Percentiles rank a stretch among this genome's conserved stretches.
phyloP scores from a whole-genome alignment of 2,797 vertebrate genomes.

The Eulemur coronatus region DNA sequence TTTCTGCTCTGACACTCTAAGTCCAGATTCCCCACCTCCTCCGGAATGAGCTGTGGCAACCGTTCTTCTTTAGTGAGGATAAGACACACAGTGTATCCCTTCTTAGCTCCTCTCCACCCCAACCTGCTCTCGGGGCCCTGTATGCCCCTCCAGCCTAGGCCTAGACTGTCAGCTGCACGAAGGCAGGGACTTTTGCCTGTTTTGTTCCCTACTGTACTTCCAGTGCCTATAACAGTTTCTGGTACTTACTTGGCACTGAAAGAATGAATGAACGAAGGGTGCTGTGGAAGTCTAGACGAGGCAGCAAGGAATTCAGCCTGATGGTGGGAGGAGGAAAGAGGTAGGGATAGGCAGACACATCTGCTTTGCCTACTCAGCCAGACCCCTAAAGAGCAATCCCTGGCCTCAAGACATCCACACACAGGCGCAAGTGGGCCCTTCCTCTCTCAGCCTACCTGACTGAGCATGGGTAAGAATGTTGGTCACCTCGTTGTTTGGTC shows the following conservation, averaged over 20 bases:
- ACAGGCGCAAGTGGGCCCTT: not conserved
- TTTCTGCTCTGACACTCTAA: slow-evolving; percentile 13
- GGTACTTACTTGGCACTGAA: not conserved
- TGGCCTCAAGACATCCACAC: not conserved
- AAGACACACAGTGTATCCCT: not conserved
- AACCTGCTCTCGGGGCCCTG: not conserved
- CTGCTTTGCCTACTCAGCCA: not conserved
- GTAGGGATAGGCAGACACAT: not conserved
- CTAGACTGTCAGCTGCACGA: not conserved
- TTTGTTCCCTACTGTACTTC: not conserved
- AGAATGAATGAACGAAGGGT: not conserved
- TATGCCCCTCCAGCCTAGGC: not conserved
- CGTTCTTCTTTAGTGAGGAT: not conserved
- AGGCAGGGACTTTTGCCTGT: not conserved
- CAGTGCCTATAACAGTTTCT: not conserved
- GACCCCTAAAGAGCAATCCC: not conserved
- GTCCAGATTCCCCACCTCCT: not conserved
- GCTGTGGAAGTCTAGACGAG: not conserved
- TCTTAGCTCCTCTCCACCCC: not conserved
- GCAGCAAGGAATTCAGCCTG: not conserved
- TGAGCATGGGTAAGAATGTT: slow-evolving; percentile 9
- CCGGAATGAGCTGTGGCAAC: not conserved
- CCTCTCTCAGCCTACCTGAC: not conserved
- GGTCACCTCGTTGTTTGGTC: not conserved
- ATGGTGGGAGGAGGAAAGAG: not conserved